Evolutionary conservation across 2,113 vertebrate species (phyloP).

Genomic region (Erythrolamprus reginae): DNA sequence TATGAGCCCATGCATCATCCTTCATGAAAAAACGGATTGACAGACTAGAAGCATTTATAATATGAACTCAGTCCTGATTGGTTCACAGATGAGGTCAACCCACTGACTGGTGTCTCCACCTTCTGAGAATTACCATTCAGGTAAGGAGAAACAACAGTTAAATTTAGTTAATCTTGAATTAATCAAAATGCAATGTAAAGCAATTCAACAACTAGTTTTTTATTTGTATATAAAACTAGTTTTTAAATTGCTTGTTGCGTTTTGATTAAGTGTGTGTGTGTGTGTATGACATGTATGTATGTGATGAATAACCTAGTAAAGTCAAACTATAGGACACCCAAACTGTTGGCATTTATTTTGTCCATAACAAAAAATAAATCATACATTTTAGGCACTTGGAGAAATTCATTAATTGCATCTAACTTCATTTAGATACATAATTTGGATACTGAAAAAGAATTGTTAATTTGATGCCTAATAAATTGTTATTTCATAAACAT

Average conservation of each 20-base stretch:
- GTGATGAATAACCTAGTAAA: neutral
- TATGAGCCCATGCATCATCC: too few species aligned
- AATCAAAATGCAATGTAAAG: neutral
- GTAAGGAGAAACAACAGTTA: too few species aligned
- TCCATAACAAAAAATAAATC: neutral
- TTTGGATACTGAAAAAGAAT: neutral
- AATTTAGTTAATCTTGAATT: slow-evolving; percentile 6
- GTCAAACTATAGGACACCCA: neutral
- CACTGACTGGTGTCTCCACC: too few species aligned
- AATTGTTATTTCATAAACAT: neutral
- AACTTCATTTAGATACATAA: neutral
- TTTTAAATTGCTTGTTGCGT: too few species aligned
- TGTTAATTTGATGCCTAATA: neutral
- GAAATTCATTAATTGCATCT: neutral
- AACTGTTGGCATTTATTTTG: neutral
- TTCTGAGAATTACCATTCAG: too few species aligned
- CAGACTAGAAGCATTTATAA: too few species aligned
- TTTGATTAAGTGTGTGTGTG: neutral
- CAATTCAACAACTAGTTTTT: neutral
- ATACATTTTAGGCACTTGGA: neutral
- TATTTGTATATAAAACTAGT: neutral
- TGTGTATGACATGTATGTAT: neutral
- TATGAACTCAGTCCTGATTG: too few species aligned
- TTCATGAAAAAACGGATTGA: too few species aligned
- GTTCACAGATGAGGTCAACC: too few species aligned